Evolutionary conservation across 2,113 vertebrate species (phyloP), one percentile per base, ranked within the genome.

Genomic region (Genyomyrus donnyi): DNA sequence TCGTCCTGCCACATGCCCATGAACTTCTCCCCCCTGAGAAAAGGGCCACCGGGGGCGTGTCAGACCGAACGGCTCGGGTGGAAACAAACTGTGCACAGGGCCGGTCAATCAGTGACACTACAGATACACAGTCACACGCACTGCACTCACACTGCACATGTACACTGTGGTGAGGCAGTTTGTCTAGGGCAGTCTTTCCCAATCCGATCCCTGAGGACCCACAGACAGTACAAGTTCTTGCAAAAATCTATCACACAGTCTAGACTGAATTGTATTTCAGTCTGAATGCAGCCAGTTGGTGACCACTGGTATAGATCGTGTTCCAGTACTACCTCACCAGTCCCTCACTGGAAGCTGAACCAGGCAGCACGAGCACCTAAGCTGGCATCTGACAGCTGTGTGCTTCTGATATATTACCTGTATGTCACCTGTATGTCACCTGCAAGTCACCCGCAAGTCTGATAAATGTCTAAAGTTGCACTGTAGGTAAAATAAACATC

Each of bases 1-100:
- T 99, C 97, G 89, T 99, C 98, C 91, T 98, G 97, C 98, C 98
- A 99, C 96, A 97, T 97, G 49, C 98, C 98, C 98, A 99, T 99
- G 89, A 97, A 99, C 94, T 99, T 99, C 92, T 99, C 98, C 35
- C 98, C 98, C 91, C 98, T 99, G 92, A n/a, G 39, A 5, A 85
- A 46, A 52, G 62, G 86, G 31, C 4, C n/a, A 8, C 0, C 9
- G n/a, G 62, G 24, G 5, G 48, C 5, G 2, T 7, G 88, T 80
- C 17, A 80, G 7, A 19, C 1, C 1, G 5, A 39, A 77, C 35
- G 24, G 15, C 17, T 6, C 31, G 3, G 5, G 19, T 21, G 19
- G 56, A 58, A n/a, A n/a, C 7, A 7, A 58, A 21, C 56, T 58
- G 21, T 24, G 56, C 56, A 9, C 7, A 3, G 0, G 7, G 21